These are phyloP conservation scores for Bellardia pandia DNA, from an alignment of 2,888 invertebrate genomes.

Conservation along the genomic window DNA sequence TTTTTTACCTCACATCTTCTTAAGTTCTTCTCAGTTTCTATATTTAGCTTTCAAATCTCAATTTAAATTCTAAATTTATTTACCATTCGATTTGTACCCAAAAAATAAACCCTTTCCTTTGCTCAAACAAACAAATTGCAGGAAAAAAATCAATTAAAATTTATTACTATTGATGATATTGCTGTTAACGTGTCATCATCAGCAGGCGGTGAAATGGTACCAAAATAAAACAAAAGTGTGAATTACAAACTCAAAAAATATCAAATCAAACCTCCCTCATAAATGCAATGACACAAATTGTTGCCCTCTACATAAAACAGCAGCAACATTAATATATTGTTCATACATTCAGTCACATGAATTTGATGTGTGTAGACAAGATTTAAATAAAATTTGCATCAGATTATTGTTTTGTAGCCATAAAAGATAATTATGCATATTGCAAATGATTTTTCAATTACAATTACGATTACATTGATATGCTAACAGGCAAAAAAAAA, in stretches of 20 bases:
- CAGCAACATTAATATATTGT: slow-evolving; percentile 11
- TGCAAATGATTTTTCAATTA: slow-evolving; percentile 83
- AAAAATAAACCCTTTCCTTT: not conserved
- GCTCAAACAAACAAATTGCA: not conserved
- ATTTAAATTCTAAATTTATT: not conserved
- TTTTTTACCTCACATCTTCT: too few species aligned
- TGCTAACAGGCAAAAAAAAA: slow-evolving; percentile 54
- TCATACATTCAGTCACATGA: slow-evolving; percentile 24
- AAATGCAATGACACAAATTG: slow-evolving; percentile 9
- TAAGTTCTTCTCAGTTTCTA: not conserved
- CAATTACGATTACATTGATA: slow-evolving; percentile 78
- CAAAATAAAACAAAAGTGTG: slow-evolving; percentile 77
- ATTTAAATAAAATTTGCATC: slow-evolving; percentile 77
- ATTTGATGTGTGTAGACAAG: slow-evolving; percentile 60
- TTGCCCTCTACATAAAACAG: slow-evolving; percentile 9
- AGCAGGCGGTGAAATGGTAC: slow-evolving; percentile 81
- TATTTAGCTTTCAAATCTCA: not conserved
- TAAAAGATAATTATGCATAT: slow-evolving; percentile 81
- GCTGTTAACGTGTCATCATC: slow-evolving; percentile 77
- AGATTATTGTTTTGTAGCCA: slow-evolving; percentile 78
- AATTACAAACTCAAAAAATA: slow-evolving; percentile 70
- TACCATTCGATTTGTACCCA: not conserved
- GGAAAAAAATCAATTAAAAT: slow-evolving; percentile 69
- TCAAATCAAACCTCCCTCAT: slow-evolving; percentile 18
- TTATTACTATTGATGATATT: slow-evolving; percentile 64